Evolutionary conservation across 2,797 vertebrate species (phyloP).

Genomic region (Oreortyx pictus): DNA sequence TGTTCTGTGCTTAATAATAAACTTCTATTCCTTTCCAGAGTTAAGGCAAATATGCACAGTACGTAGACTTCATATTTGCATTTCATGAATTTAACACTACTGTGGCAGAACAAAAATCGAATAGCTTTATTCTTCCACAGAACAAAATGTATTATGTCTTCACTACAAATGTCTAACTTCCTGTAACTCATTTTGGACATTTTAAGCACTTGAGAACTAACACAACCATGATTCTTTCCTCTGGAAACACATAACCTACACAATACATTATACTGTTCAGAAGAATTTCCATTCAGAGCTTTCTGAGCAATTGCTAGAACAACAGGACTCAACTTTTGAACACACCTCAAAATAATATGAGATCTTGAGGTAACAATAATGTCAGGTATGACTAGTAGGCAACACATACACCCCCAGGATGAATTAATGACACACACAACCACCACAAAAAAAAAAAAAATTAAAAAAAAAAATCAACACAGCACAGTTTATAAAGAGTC

Average conservation of each 20-base stretch:
- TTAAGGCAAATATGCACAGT: slow-evolving; percentile 51
- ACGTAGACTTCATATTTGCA: not conserved
- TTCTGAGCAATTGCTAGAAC: not conserved
- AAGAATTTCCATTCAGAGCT: not conserved
- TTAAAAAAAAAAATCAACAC: too few species aligned
- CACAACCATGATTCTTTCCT: slow-evolving; percentile 13
- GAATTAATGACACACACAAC: not conserved
- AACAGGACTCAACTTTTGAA: not conserved
- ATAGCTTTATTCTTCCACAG: not conserved
- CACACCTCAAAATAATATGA: not conserved
- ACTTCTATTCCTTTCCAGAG: slow-evolving; percentile 3
- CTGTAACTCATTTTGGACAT: slow-evolving; percentile 6
- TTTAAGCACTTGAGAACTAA: not conserved
- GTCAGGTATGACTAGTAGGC: not conserved
- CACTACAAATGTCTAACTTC: not conserved
- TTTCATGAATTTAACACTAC: slow-evolving; percentile 56
- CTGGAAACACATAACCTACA: not conserved
- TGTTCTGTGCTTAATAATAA: slow-evolving; percentile 49
- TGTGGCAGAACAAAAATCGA: slow-evolving; percentile 42
- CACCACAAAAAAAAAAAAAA: too few species aligned
- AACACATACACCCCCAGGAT: not conserved
- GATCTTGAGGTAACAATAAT: not conserved
- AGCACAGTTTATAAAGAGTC: not conserved
- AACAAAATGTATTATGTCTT: slow-evolving; percentile 19
- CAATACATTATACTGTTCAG: not conserved